Conservation (phyloP, 1,140 invertebrate species). For the Oncopodura yosiiana region DNA sequence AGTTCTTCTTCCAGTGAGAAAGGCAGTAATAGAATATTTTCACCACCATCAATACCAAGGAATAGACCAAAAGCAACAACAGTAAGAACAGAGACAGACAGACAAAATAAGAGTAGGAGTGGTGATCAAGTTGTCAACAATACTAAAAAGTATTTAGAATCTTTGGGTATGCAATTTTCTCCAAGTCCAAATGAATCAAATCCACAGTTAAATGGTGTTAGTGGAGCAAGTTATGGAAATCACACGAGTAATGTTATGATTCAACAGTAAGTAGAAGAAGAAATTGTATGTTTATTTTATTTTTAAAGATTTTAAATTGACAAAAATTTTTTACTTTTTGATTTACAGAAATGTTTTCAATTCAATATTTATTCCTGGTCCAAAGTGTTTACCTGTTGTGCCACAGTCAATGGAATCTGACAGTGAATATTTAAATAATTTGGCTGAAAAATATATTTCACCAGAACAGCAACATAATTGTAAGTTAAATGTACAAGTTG, state of each 20-base stretch:
- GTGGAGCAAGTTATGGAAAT: background rate
- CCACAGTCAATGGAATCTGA: conserved; percentile 6
- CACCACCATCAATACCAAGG: too few relatives aligned
- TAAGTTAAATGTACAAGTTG: too few relatives aligned
- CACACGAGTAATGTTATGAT: conserved; percentile 14
- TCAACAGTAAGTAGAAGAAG: conserved; percentile 13
- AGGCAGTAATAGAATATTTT: too few relatives aligned
- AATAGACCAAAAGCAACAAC: too few relatives aligned
- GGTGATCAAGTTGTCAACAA: background rate
- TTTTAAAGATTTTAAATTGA: background rate
- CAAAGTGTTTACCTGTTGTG: conserved; percentile 7
- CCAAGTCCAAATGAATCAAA: background rate
- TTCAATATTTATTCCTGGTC: conserved; percentile 21
- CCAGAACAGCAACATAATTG: conserved; percentile 3
- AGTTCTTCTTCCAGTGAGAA: too few relatives aligned
- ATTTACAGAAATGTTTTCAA: conserved; percentile 26
- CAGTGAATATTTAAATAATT: background rate
- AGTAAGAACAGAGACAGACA: background rate
- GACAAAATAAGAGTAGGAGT: background rate
- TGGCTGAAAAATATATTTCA: conserved; percentile 13
- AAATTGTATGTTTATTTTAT: too few relatives aligned
- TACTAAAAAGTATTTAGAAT: conserved; percentile 14
- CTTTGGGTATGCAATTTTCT: conserved; percentile 3
- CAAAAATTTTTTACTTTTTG: background rate
- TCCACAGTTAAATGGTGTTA: background rate